Evolutionary conservation across 2,888 invertebrate species (phyloP), one percentile per base, ranked within the genome.

Genomic region (Nephrocerus scutellatus): DNA sequence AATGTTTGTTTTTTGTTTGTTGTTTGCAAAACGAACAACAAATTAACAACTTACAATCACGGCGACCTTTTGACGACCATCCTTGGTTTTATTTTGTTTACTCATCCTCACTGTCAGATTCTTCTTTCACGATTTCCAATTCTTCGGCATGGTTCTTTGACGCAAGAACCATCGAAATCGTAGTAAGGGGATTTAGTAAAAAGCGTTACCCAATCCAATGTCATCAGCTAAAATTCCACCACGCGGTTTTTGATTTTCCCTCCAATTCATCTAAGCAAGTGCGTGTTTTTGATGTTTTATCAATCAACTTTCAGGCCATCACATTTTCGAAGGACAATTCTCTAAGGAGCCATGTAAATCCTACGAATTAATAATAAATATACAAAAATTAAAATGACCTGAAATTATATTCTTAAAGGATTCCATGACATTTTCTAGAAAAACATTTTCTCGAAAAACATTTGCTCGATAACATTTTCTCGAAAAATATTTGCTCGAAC

Each of bases 251-350:
- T 90, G 86, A n/a, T 72, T 72, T 70, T 96, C 96, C 14, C 95
- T 70, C 91, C 92, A 95, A 14, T 74, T 57, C 55, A 96, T 71
- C 93, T 95, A 96, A 9, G 83, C 77, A 1, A 96, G 68, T 0
- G 89, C 95, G 55, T 84, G 80, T 47, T 77, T 73, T 65, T 95
- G 95, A 68, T 95, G 91, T 8, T 74, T 70, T 84, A 91, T 84
- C 4, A 95, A 70, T 7, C 46, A 0, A 85, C 72, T 55, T 70
- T 74, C 0, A 92, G 62, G 0, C 77, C 18, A 70, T 59, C 8
- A 73, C 68, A 40, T 74, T 59, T 49, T 81, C 81, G 0, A 66
- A 0, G 89, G 88, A 21, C 83, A 76, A 1, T 75, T 74, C 26
- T 73, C 73, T 6, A 89, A 63, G 0, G 85, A 81, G 41, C 74